Base-by-base conservation (phyloP, 2,888 invertebrate species). In the Gortyna flavago region DNA sequence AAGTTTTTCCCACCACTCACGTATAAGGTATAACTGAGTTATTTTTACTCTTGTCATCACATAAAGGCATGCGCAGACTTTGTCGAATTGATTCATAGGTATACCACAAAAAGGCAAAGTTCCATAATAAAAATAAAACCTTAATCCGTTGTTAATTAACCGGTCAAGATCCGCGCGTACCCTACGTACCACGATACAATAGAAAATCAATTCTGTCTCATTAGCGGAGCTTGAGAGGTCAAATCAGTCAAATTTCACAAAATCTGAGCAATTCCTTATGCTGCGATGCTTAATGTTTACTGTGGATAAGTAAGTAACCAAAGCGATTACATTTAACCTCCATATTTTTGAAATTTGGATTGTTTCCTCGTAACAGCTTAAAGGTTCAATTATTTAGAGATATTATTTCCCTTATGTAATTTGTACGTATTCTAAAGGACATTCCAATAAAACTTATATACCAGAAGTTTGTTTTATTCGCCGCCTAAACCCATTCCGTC, bases 361-460 rank as follows among this genome's bases (percentile, higher is more conserved):
- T 87, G 85, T 90, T 89, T 87, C 79, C 77, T 84, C 62, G 85
- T 89, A 89, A 85, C 81, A 87, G 88, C 88, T 90, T 89, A 78
- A 86, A 89, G 90, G 85, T 87, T 91, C 87, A 89, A 87, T 88
- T 89, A 90, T 89, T 91, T 91, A 90, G 89, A 90, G 88, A 89
- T 90, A 89, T 90, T 88, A 89, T 91, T 93, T 91, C 84, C 92
- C 84, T 90, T 91, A 91, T 91, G 88, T 91, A 89, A 85, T 88
- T 93, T 92, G 90, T 94, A 91, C 90, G 91, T 93, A 92, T 91
- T 93, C 91, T 94, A 93, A 93, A 92, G 90, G 90, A 96, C 95
- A 96, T 96, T 96, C 95, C 95, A 96, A 95, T 94, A 93, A 95
- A 91, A 90, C 85, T 87, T 94, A 93, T 94, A 92, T 94, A 94